Base-by-base conservation (phyloP, 1,140 invertebrate species). In the Dendroctonus ponderosae region DNA sequence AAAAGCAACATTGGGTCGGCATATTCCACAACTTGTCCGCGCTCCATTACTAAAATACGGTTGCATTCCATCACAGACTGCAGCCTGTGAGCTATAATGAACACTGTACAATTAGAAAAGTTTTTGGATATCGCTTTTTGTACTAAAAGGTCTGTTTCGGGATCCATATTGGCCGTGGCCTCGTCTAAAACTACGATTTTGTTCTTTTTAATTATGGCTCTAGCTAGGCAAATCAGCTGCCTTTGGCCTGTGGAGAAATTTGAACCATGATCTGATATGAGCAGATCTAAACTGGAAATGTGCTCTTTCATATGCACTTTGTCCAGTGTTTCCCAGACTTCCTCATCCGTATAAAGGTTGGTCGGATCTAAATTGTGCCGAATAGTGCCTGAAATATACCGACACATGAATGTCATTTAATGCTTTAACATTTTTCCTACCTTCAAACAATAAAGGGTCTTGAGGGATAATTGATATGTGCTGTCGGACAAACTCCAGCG, bases 381-480 rank as follows among this genome's bases (percentile, higher is more conserved):
- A 14, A 69, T 69, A 38, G 67, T 64, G 39, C 63, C 62, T 64
- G 41, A 64, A 64, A 64, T 8, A 9, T n/a, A n/a, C n/a, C n/a
- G 3, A 11, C 37, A 41, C 11, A 40, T 42, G 40, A 1, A 58
- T 11, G 44, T 46, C 44, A 11, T 46, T 46, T 83, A 7, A 91
- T 80, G 3, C 51, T 52, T 15, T 48, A 5, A 53, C 14, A 12
- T 26, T 40, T n/a, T 26, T 15, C 62, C 80, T 81, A 50, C 85
- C 85, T 11, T 79, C 79, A 70, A 96, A 96, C 0, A 96, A 77
- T 12, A 96, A 87, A 0, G 94, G 93, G 71, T 91, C 92, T 79
- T 96, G 92, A 2, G 92, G 91, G 64, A 94, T 92, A 40, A 93
- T 92, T 15, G 91, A 89, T 38, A 94, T 86, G 65, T 86, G 85